Conservation (phyloP, 2,113 vertebrate genomes). For the Scomber colias region DNA sequence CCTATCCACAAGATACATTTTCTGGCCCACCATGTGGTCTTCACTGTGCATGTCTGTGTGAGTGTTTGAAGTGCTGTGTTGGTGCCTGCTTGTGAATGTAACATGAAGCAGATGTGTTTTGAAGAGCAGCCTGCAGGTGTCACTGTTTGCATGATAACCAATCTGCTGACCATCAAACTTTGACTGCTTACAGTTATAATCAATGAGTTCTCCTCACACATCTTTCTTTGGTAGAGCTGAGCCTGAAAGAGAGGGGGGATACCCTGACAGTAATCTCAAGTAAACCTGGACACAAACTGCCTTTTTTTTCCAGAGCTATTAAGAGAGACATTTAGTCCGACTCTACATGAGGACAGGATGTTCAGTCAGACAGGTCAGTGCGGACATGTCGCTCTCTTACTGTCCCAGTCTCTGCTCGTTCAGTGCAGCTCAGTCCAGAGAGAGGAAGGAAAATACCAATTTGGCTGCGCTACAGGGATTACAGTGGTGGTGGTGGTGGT, state of each 20-base stretch:
- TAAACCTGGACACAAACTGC: neutral
- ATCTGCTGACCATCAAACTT: neutral
- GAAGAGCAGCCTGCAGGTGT: constrained; percentile 60
- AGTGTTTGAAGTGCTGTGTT: neutral
- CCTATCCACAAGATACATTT: neutral
- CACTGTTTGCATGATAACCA: constrained; percentile 60
- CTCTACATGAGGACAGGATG: neutral
- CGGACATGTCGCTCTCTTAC: neutral
- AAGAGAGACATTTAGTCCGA: neutral
- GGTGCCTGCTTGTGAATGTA: neutral
- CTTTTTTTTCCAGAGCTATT: neutral
- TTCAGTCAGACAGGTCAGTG: constrained; percentile 7
- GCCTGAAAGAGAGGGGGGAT: too few species aligned
- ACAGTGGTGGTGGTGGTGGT: constrained; percentile 53
- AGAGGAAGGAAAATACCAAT: constrained; percentile 70
- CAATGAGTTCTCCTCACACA: neutral
- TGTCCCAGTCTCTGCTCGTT: constrained; percentile 29
- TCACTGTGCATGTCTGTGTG: neutral
- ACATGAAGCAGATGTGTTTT: neutral
- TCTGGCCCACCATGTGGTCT: too few species aligned
- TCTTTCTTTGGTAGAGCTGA: neutral
- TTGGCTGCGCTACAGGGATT: constrained; percentile 77
- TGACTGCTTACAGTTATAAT: neutral
- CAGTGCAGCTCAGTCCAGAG: constrained; percentile 29
- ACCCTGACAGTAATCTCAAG: constrained; percentile 1